Conservation (phyloP, 35 echinoderm and acorn worm genomes). For the Patiria miniata region DNA sequence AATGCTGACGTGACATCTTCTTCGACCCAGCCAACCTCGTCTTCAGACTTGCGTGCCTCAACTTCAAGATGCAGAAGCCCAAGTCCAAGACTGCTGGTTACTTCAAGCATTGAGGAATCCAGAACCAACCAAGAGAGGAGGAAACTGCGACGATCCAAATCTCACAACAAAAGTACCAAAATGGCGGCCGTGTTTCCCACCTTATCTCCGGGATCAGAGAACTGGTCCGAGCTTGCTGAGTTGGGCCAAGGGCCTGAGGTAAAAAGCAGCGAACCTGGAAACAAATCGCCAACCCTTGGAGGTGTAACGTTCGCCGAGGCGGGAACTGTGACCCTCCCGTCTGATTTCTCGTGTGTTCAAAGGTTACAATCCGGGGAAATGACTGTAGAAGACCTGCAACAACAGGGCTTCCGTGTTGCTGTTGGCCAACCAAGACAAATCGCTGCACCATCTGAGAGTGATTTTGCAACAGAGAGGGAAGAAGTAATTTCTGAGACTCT, state of each 20-base stretch:
- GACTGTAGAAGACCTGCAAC: not conserved
- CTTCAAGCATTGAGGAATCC: not conserved
- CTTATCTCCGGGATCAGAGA: not conserved
- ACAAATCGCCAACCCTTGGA: not conserved
- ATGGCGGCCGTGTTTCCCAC: slow-evolving; percentile 13
- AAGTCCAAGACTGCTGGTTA: not conserved
- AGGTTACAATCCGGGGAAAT: slow-evolving; percentile 17
- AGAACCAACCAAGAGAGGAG: not conserved
- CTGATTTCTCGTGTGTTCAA: slow-evolving; percentile 48
- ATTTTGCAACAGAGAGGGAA: not conserved
- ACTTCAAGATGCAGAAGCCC: not conserved
- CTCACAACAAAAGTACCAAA: not conserved
- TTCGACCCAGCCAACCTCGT: too few species aligned
- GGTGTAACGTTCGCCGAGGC: not conserved
- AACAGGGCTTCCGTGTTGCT: not conserved
- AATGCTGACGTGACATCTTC: too few species aligned
- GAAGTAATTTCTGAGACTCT: not conserved
- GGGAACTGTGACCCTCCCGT: slow-evolving; percentile 14
- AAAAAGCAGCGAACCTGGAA: not conserved
- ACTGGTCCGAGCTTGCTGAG: slow-evolving; percentile 11
- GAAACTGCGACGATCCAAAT: not conserved
- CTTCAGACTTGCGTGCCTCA: too few species aligned
- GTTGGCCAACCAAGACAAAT: slow-evolving; percentile 7
- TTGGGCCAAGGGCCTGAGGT: not conserved
- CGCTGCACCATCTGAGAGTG: not conserved